Percentiles rank a stretch among this genome's conserved stretches.
phyloP scores from a whole-genome alignment of 2,888 invertebrate genomes.

The Hirtodrosophila histrioides region DNA sequence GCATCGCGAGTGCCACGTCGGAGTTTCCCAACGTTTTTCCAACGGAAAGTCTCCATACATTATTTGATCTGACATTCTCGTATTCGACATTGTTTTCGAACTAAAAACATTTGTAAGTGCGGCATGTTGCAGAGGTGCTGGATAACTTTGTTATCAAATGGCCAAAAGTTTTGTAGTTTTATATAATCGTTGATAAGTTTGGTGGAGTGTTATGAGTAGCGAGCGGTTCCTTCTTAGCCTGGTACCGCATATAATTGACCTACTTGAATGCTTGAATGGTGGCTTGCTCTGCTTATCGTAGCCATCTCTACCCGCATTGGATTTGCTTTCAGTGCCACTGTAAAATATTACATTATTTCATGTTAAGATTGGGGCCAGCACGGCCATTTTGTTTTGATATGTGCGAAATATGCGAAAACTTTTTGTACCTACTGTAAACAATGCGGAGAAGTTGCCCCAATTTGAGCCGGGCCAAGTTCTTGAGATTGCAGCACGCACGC shows the following conservation, averaged over 20 bases:
- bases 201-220: slow-evolving; percentile 24
- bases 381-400: slow-evolving; percentile 63
- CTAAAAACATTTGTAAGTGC: slow-evolving; percentile 59
- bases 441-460: slow-evolving; percentile 67
- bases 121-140: slow-evolving; percentile 56
- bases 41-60: slow-evolving; percentile 7
- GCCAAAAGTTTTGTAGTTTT: slow-evolving; percentile 30
- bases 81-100: slow-evolving; percentile 30
- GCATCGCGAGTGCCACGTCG: slow-evolving; percentile 13
- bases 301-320: slow-evolving; percentile 45
- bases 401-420: slow-evolving; percentile 56
- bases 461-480: slow-evolving; percentile 46
- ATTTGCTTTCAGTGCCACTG: slow-evolving; percentile 55
- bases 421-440: slow-evolving; percentile 56
- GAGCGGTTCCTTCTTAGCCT: slow-evolving; percentile 21
- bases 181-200: slow-evolving; percentile 54
- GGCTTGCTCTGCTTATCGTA: slow-evolving; percentile 50
- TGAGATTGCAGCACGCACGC: slow-evolving; percentile 61
- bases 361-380: slow-evolving; percentile 66
- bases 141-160: slow-evolving; percentile 45
- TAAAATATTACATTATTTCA: slow-evolving; percentile 77
- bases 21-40: neutral
- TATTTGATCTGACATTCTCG: neutral
- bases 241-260: slow-evolving; percentile 73
- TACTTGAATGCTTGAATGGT: slow-evolving; percentile 54